Conservation (phyloP, 2,888 invertebrate species). For the Coleophora flavipennella region DNA sequence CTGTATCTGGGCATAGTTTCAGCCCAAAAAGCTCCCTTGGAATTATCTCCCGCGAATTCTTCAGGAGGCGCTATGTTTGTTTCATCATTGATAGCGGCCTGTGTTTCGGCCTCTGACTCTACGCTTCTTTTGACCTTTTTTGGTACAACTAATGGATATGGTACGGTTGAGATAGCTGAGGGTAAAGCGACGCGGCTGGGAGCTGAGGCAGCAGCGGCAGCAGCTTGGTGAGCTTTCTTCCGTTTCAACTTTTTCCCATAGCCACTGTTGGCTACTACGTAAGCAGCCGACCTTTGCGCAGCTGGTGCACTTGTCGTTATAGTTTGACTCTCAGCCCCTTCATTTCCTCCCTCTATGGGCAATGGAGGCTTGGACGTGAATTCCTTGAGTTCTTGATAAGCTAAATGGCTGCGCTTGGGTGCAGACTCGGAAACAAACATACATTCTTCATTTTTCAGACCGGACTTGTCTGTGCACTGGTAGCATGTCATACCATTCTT, state of each 20-base stretch:
- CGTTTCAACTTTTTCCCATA: conserved; percentile 57
- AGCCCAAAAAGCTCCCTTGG: conserved; percentile 76
- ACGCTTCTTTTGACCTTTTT: conserved; percentile 49
- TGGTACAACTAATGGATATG: conserved; percentile 12
- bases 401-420: conserved; percentile 75
- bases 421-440: conserved; percentile 82
- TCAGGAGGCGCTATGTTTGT: conserved; percentile 57
- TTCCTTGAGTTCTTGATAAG: conserved; percentile 78
- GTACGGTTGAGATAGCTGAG: conserved; percentile 4
- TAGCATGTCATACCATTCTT: conserved; percentile 85
- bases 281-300: conserved; percentile 47
- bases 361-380: conserved; percentile 61
- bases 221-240: conserved; percentile 44
- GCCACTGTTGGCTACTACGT: conserved; percentile 45
- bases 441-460: conserved; percentile 83
- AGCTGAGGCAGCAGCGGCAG: conserved; percentile 32
- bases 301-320: conserved; percentile 50
- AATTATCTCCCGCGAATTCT: conserved; percentile 68
- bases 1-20: conserved; percentile 78
- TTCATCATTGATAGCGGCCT: conserved; percentile 42
- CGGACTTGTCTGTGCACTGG: conserved; percentile 78
- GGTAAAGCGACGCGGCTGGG: conserved; percentile 26
- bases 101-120: conserved; percentile 40
- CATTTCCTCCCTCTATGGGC: conserved; percentile 40
- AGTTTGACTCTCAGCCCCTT: conserved; percentile 52